Conservation (phyloP, 2,888 invertebrate genomes). For the Dolichomitus sp. region DNA sequence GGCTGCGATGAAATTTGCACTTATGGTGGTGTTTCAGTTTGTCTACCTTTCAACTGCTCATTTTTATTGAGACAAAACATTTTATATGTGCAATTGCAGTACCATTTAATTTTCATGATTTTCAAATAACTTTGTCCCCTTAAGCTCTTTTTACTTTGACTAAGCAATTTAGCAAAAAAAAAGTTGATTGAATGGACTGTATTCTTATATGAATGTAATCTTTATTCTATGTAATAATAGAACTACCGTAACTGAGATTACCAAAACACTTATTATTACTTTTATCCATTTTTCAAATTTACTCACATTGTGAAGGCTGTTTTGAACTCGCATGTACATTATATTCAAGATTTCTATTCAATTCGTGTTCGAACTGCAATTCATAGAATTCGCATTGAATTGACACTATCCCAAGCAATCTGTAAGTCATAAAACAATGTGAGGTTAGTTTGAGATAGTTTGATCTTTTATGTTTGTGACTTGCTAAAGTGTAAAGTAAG, state of each 20-base stretch:
- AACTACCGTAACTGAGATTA: background rate
- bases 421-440: background rate
- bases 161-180: too few species aligned
- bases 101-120: too few species aligned
- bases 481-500: background rate
- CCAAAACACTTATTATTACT: background rate
- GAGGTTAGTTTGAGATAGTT: background rate
- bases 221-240: background rate
- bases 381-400: background rate
- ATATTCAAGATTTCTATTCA: slow-evolving; percentile 1
- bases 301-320: slow-evolving; percentile 24
- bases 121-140: too few species aligned
- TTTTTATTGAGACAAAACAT: too few species aligned
- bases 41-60: too few species aligned
- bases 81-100: too few species aligned
- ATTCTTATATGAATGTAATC: too few species aligned
- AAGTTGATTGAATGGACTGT: too few species aligned
- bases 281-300: background rate
- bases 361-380: background rate
- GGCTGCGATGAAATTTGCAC: too few species aligned
- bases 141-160: too few species aligned
- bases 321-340: background rate
- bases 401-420: background rate
- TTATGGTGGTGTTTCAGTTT: too few species aligned
- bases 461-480: background rate